Evolutionary conservation across 2,888 invertebrate species (phyloP), one percentile per base, ranked within the genome.

Genomic region (Chloromyia formosa): DNA sequence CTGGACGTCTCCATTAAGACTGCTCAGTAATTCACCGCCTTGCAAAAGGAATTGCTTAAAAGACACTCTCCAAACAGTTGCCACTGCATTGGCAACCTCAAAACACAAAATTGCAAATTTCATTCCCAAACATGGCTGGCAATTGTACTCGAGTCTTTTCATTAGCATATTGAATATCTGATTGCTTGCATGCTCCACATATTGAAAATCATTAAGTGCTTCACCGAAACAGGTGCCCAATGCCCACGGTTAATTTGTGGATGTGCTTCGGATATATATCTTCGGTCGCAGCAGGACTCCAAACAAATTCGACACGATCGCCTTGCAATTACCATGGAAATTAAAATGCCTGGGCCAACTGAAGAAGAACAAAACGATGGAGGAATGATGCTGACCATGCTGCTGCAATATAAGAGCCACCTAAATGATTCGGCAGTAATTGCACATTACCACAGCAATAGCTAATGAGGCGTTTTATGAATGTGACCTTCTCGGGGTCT

Each of bases 391-490:
- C 49, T 20, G 2, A 27, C 53, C 54, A 54, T 14, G 16, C 35
- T 18, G 18, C 14, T 54, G 49, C 22, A n/a, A 56, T n/a, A 2
- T 23, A 20, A 56, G 18, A 56, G 54, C 69, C 16, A 16, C 14
- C 40, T 40, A 58, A 56, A 22, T 58, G 35, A 56, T 71, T 56
- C 71, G 22, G 56, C 71, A 58, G 58, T 56, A 71, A 71, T 71
- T 71, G 56, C 71, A 56, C 58, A 40, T 53, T 56, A 56, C n/a
- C n/a, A n/a, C 14, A 14, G 35, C 71, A 56, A 22, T 23, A 71
- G 56, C 58, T 71, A 71, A 71, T 71, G 71, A 71, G 71, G 56
- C 71, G 71, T 71, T 71, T 71, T 71, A 71, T 71, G 56, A 49
- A 71, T 71, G 71, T 58, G 71, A 71, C 71, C 71, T 71, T 71